Evolutionary conservation across 1,140 invertebrate genomes (phyloP).

Genomic region (Popillia japonica): DNA sequence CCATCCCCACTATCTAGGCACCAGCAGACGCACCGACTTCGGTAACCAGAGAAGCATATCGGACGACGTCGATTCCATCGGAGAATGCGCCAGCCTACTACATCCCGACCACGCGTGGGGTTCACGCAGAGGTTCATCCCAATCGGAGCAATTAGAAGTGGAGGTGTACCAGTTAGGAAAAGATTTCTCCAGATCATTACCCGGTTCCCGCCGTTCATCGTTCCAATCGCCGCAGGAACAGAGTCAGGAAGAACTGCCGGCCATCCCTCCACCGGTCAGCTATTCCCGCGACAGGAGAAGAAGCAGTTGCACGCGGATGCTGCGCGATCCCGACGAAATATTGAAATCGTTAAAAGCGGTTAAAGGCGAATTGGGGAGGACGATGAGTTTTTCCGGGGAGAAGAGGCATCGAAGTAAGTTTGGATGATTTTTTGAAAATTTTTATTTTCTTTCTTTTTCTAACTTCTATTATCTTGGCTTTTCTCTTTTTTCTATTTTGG

Average conservation of each 20-base stretch:
- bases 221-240: conserved; percentile 74
- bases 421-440: no score
- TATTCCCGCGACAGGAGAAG: conserved; percentile 75
- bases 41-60: conserved; percentile 74
- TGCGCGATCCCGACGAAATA: conserved; percentile 82
- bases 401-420: conserved; percentile 73
- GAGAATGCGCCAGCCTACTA: conserved; percentile 74
- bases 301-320: conserved; percentile 75
- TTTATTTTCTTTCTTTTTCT: neutral
- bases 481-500: conserved; percentile 27
- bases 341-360: conserved; percentile 79
- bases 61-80: conserved; percentile 77
- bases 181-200: conserved; percentile 84
- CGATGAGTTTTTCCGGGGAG: conserved; percentile 76
- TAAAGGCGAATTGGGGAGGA: conserved; percentile 79
- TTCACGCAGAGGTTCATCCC: conserved; percentile 81
- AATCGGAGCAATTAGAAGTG: conserved; percentile 84
- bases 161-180: conserved; percentile 85
- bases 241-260: conserved; percentile 57
- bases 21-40: conserved; percentile 71
- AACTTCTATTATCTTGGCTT: conserved; percentile 22
- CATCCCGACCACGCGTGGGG: conserved; percentile 87
- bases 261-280: conserved; percentile 64
- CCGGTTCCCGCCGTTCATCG: conserved; percentile 82
- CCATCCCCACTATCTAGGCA: no score